A percentile compares a stretch with the other conserved stretches of the same genome.
These are phyloP conservation scores for Petrocephalus sullivani DNA, from an alignment of 2,797 vertebrate genomes.

Conservation along the genomic window DNA sequence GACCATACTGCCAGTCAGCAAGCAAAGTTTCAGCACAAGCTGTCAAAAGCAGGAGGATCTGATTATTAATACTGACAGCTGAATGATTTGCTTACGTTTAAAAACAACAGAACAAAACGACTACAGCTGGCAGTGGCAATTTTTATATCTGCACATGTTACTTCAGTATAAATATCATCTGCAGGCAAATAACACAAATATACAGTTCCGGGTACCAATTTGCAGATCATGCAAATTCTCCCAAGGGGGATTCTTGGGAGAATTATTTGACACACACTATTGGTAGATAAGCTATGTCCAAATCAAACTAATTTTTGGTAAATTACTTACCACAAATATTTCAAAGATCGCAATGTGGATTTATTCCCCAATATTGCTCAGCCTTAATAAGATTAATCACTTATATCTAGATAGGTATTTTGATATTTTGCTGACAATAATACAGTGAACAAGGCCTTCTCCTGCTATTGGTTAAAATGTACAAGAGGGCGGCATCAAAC, in stretches of 20 bases:
- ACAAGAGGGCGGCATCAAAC: slow-evolving; percentile 49
- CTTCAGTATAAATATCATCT: neutral
- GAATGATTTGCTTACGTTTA: neutral
- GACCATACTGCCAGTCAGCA: neutral
- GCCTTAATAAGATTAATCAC: neutral
- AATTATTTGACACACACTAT: too few species aligned
- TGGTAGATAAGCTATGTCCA: neutral
- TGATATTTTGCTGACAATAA: neutral
- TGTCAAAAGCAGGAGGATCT: neutral
- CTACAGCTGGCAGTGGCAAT: neutral
- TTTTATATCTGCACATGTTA: too few species aligned
- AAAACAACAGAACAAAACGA: neutral
- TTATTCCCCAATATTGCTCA: neutral
- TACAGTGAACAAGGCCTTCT: neutral
- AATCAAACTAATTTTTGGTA: neutral
- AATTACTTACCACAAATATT: neutral
- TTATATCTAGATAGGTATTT: neutral
- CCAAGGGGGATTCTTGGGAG: neutral
- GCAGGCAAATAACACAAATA: neutral
- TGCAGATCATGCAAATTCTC: too few species aligned
- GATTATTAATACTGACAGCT: neutral
- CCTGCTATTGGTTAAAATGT: neutral
- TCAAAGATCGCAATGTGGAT: neutral
- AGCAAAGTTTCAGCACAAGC: neutral
- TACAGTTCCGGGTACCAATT: neutral